A percentile compares a stretch with the other conserved stretches of the same genome.
phyloP scores from a whole-genome alignment of 2,888 invertebrate species.

The Pantelozetes paolii region DNA sequence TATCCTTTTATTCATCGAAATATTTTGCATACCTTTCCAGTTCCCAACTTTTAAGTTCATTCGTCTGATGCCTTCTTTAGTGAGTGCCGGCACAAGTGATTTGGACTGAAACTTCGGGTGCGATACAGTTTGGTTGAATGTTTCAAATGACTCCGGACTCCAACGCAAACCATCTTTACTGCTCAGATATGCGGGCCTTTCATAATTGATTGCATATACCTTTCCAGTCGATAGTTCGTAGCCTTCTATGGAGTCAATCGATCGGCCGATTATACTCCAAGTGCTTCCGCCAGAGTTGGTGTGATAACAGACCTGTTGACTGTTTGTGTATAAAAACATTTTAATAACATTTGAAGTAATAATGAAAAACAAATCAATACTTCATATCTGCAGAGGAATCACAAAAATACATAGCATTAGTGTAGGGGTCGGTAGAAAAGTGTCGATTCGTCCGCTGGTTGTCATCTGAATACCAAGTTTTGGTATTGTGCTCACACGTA shows the following conservation, averaged over 20 bases:
- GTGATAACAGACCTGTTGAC: slow-evolving; percentile 44
- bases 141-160: slow-evolving; percentile 31
- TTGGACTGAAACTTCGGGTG: slow-evolving; percentile 38
- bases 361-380: slow-evolving; percentile 39
- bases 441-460: slow-evolving; percentile 45
- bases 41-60: slow-evolving; percentile 35
- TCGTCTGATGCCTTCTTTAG: slow-evolving; percentile 31
- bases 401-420: slow-evolving; percentile 46
- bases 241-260: slow-evolving; percentile 39
- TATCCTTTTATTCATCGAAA: too few relatives aligned
- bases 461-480: slow-evolving; percentile 46
- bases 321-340: slow-evolving; percentile 17
- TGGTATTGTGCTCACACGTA: neutral
- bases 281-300: slow-evolving; percentile 44
- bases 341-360: neutral
- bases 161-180: slow-evolving; percentile 27
- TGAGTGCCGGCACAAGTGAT: slow-evolving; percentile 12
- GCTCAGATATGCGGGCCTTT: slow-evolving; percentile 38
- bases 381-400: slow-evolving; percentile 46
- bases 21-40: slow-evolving; percentile 31
- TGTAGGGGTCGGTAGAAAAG: slow-evolving; percentile 45
- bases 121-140: slow-evolving; percentile 28
- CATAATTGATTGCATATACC: slow-evolving; percentile 29
- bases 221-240: slow-evolving; percentile 39
- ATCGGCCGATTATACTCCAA: slow-evolving; percentile 42